Evolutionary conservation across 2,797 vertebrate genomes (phyloP), one percentile per base, ranked within the genome.

Genomic region (Pipistrellus pygmaeus): DNA sequence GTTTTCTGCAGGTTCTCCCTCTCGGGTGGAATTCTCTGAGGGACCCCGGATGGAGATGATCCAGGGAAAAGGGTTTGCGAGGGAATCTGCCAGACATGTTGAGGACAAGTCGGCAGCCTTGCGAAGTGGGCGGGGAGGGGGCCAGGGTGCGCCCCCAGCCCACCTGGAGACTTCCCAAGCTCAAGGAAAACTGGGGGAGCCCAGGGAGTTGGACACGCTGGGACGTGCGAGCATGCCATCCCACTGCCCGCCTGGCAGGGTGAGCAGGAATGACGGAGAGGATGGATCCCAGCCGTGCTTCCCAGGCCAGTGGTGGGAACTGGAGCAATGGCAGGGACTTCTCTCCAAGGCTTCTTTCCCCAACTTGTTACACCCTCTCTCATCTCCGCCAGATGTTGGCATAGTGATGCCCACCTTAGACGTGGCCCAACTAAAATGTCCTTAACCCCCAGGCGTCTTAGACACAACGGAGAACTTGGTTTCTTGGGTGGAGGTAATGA

Each of bases 61-160:
- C 20, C n/a, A 44, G 30, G 76, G 30, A 25, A 55, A 55, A 27
- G 38, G 27, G 11, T 4, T 68, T 32, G 64, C 80, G 41, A 35
- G 25, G 71, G n/a, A 85, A 90, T 72, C 46, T 55, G 66, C 46
- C 57, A 38, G 66, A 92, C 85, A 72, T 66, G 57, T 12, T n/a
- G 55, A 64, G 55, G 44, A 76, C 1, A 0, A 46, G n/a, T 12
- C 2, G 11, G 25, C 21, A 23, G 20, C 84, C 7, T 2, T 60
- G 20, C 0, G 3, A 25, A 8, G 78, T 21, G 25, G 25, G 15
- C 5, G 4, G 12, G 10, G 17, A 46, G 35, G 41, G 62, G 23
- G 57, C 41, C 48, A 2, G 5, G 38, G 17, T 30, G 78, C 13
- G 7, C 35, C 30, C 30, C 15, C 30, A 30, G 48, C 10, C 23